phyloP scores from a whole-genome alignment of 2,113 vertebrate species.

The Ailurus styani region DNA sequence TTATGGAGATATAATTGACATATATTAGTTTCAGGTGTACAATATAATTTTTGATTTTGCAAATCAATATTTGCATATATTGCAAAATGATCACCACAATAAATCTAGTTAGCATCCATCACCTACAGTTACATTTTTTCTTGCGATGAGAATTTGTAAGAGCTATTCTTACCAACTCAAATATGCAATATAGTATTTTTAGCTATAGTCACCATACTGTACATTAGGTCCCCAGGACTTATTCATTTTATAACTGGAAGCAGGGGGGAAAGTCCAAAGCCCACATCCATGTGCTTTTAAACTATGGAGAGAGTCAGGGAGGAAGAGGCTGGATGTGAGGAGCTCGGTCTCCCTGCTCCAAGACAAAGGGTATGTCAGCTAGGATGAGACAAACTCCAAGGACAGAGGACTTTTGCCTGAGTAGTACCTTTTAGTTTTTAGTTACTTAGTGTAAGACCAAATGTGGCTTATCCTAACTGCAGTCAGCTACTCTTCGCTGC shows the following conservation, averaged over 20 bases:
- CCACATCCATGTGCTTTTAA: neutral
- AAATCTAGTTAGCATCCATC: neutral
- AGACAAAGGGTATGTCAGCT: neutral
- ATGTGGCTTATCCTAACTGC: neutral
- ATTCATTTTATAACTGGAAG: neutral
- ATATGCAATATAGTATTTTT: neutral
- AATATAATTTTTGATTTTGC: too few species aligned
- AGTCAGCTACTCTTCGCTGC: neutral
- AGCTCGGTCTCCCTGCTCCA: neutral
- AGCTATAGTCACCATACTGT: neutral
- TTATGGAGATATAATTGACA: neutral
- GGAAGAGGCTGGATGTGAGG: rapidly evolving
- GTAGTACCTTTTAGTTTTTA: neutral
- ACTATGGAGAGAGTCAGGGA: neutral
- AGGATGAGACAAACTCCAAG: neutral
- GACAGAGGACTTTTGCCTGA: neutral
- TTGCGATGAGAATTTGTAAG: neutral
- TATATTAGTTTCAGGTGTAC: neutral
- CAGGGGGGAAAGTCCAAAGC: neutral
- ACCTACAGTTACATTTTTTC: neutral
- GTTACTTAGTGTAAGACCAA: neutral
- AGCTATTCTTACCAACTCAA: neutral
- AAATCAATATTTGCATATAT: neutral
- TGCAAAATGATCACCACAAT: neutral
- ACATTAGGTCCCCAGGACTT: neutral